Base-by-base conservation (phyloP, 1,140 invertebrate species). In the Philotrypesis tridentata region DNA sequence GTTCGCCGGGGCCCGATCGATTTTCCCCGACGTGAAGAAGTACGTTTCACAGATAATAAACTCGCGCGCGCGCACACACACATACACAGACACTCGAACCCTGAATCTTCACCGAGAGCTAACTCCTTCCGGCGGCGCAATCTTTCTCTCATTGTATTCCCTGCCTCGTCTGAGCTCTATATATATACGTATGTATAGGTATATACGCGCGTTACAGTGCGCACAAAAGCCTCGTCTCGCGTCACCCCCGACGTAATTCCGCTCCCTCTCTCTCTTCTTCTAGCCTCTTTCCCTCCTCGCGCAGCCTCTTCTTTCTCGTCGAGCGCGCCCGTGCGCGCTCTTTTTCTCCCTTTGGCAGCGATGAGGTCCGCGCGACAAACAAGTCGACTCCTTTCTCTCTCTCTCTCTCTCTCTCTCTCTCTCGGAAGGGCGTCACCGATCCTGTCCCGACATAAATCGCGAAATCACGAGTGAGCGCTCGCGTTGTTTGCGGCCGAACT, bases 81-180 rank as follows among this genome's bases (percentile, higher is more conserved):
- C 14, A 48, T 5, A n/a, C 48, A 55, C 21, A 17, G 4, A 55
- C 7, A 21, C 14, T 21, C 3, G 48, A 55, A 3, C 7, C 48
- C n/a, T 55, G 48, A 55, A 55, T 55, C 48, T 55, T 5, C 48
- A 55, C 17, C 48, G n/a, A 55, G 17, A 55, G 17, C 48, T 17
- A 55, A 55, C 48, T 55, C 70, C 37, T 72, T 43, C 37, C 70
- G 70, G 12, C 37, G 37, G 70, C 37, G 23, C 70, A 72, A 72
- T 72, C 70, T 48, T 72, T 72, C 70, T 72, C 70, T 72, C 67
- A 70, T 70, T 70, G 67, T 55, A 55, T 72, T 23, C 33, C 9
- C 70, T 43, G 43, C 25, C 37, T 8, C 21, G 3, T 1, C 31
- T 17, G 14, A 9, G 21, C 31, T 70, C 37, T 43, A 43, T 43